Conservation (phyloP, 2,888 invertebrate species). For the Capitulum mitella region DNA sequence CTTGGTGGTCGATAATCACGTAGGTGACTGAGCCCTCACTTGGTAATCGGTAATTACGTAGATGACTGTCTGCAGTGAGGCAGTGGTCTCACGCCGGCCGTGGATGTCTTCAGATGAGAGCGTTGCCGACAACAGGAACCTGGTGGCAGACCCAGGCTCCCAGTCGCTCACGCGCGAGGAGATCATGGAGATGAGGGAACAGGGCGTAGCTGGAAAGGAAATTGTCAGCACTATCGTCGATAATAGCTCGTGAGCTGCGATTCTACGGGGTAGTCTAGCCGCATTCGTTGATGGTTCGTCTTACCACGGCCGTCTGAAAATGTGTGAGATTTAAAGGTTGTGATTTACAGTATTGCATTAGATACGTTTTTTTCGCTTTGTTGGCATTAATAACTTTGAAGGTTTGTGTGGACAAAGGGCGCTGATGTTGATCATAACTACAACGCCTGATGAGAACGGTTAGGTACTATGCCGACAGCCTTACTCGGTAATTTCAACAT, state of each 20-base stretch:
- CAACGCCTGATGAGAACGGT: too few relatives aligned
- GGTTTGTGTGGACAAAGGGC: not conserved
- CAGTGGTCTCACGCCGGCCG: too few relatives aligned
- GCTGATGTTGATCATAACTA: not conserved
- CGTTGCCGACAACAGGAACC: conserved; percentile 44
- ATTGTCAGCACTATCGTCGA: conserved; percentile 26
- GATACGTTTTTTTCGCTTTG: not conserved
- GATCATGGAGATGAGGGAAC: conserved; percentile 44
- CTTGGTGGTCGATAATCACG: too few relatives aligned
- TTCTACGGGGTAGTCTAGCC: too few relatives aligned
- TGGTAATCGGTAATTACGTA: too few relatives aligned
- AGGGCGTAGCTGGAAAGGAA: conserved; percentile 44
- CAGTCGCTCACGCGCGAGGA: conserved; percentile 46
- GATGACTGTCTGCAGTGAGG: too few relatives aligned
- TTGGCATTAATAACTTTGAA: not conserved
- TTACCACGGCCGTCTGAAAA: not conserved
- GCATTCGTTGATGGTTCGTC: too few relatives aligned
- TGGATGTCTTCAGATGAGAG: conserved; percentile 28
- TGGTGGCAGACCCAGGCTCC: conserved; percentile 44
- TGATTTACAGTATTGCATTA: not conserved
- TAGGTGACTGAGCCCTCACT: too few relatives aligned
- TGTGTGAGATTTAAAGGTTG: not conserved
- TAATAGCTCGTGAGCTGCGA: conserved; percentile 14
- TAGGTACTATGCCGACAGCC: too few relatives aligned
- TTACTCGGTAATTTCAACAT: not conserved